Percentiles rank a stretch among this genome's conserved stretches.
These are phyloP conservation scores for Solen grandis DNA, from an alignment of 1,140 invertebrate species.

Conservation along the genomic window DNA sequence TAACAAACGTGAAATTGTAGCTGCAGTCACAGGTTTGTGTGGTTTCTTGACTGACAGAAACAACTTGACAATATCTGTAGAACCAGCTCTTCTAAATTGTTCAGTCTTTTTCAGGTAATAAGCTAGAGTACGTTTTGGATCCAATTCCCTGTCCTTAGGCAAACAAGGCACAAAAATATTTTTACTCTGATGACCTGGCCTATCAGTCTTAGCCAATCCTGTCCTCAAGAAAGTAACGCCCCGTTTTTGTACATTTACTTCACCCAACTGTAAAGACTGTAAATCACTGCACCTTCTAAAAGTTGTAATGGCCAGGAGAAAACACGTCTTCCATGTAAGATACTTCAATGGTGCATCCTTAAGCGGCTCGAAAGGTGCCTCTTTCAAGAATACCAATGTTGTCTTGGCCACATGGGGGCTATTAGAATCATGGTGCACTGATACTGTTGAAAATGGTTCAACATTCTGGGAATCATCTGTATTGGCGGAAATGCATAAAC, in stretches of 20 bases:
- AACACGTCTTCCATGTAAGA: slow-evolving; percentile 3
- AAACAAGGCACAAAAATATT: slow-evolving; percentile 22
- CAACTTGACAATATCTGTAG: not conserved
- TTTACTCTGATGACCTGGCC: slow-evolving; percentile 7
- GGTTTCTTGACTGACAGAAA: not conserved
- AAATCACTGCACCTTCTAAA: too few species aligned
- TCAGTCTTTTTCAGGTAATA: too few species aligned
- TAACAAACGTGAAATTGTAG: not conserved
- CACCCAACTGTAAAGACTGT: too few species aligned
- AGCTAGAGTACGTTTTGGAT: slow-evolving; percentile 11
- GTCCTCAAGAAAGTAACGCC: slow-evolving; percentile 13
- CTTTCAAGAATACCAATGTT: slow-evolving; percentile 3
- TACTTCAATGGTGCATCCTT: not conserved
- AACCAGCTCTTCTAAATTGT: not conserved
- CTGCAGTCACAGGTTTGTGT: not conserved
- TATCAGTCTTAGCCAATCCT: slow-evolving; percentile 22
- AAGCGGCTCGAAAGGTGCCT: slow-evolving; percentile 20
- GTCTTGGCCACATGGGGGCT: slow-evolving; percentile 27
- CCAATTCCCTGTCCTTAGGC: not conserved
- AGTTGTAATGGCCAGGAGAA: too few species aligned
- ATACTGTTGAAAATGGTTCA: slow-evolving; percentile 23
- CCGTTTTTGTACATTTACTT: too few species aligned
- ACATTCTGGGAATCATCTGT: too few species aligned
- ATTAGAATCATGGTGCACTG: slow-evolving; percentile 21
- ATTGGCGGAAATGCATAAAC: slow-evolving; percentile 38